These are phyloP conservation scores for Centrocercus urophasianus DNA, from an alignment of 2,113 vertebrate species.

Conservation along the genomic window DNA sequence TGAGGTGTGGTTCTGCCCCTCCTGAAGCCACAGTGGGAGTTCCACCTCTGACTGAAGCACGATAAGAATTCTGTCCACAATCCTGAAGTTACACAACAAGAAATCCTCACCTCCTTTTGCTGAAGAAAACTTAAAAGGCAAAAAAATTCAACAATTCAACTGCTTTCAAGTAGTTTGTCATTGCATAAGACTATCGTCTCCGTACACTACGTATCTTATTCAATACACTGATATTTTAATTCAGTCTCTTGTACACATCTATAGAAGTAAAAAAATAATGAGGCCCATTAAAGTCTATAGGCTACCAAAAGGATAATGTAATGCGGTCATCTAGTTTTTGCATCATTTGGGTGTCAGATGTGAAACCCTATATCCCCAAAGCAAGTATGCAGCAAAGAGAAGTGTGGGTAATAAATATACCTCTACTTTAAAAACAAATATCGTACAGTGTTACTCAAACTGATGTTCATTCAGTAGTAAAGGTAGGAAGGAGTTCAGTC, in stretches of 20 bases:
- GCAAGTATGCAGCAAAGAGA: slow-evolving; percentile 19
- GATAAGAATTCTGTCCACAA: neutral
- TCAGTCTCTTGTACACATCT: neutral
- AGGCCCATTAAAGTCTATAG: neutral
- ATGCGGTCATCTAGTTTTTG: neutral
- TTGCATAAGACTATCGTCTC: neutral
- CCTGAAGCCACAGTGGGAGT: neutral
- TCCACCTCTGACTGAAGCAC: neutral
- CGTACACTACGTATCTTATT: neutral
- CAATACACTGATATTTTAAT: neutral
- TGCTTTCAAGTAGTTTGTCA: neutral
- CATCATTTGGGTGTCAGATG: neutral
- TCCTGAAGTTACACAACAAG: neutral
- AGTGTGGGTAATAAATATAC: slow-evolving; percentile 23
- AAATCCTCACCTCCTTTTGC: neutral
- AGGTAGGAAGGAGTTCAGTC: slow-evolving; percentile 25
- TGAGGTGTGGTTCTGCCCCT: neutral
- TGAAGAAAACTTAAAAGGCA: neutral
- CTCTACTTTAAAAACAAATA: slow-evolving; percentile 60
- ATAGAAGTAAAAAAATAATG: neutral
- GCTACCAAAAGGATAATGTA: neutral
- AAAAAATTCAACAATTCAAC: neutral
- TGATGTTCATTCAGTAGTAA: slow-evolving; percentile 19
- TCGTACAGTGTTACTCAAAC: slow-evolving; percentile 11
- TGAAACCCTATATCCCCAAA: slow-evolving; percentile 26